Conservation (phyloP, 2,888 invertebrate genomes). For the Apeira syringaria region DNA sequence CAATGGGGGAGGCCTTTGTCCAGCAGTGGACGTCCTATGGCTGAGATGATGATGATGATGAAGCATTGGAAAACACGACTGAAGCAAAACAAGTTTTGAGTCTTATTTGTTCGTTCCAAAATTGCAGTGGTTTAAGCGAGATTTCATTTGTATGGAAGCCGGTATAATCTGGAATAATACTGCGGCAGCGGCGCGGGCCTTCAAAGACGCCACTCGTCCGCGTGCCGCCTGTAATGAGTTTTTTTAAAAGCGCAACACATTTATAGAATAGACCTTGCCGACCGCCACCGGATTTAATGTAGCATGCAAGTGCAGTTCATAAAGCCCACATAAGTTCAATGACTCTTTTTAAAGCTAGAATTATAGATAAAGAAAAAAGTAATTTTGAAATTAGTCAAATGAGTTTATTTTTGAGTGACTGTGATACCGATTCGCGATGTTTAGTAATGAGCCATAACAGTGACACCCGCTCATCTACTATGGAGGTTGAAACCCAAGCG, state of each 20-base stretch:
- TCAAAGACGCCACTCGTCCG: constrained; percentile 82
- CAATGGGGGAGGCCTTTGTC: too few species aligned
- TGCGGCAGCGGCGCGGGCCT: constrained; percentile 69
- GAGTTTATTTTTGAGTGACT: constrained; percentile 14
- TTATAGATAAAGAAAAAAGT: too few species aligned
- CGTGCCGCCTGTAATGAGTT: constrained; percentile 80
- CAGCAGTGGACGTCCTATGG: too few species aligned
- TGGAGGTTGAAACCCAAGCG: constrained; percentile 71
- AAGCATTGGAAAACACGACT: constrained; percentile 70
- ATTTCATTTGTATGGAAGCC: constrained; percentile 82
- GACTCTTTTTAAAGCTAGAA: background rate
- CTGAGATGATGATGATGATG: too few species aligned
- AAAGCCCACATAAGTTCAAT: constrained; percentile 20
- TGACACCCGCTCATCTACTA: constrained; percentile 55
- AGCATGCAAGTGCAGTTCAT: constrained; percentile 53
- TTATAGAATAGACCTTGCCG: constrained; percentile 67
- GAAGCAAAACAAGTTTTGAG: constrained; percentile 76
- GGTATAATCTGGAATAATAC: constrained; percentile 82
- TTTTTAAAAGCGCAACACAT: constrained; percentile 78
- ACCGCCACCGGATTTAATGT: constrained; percentile 62
- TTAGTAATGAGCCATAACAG: constrained; percentile 50
- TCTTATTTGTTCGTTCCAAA: constrained; percentile 80
- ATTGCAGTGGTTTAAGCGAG: constrained; percentile 82
- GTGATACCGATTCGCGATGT: constrained; percentile 20
- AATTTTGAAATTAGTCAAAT: too few species aligned